phyloP scores from a whole-genome alignment of 2,797 vertebrate species.

The Falco naumanni region DNA sequence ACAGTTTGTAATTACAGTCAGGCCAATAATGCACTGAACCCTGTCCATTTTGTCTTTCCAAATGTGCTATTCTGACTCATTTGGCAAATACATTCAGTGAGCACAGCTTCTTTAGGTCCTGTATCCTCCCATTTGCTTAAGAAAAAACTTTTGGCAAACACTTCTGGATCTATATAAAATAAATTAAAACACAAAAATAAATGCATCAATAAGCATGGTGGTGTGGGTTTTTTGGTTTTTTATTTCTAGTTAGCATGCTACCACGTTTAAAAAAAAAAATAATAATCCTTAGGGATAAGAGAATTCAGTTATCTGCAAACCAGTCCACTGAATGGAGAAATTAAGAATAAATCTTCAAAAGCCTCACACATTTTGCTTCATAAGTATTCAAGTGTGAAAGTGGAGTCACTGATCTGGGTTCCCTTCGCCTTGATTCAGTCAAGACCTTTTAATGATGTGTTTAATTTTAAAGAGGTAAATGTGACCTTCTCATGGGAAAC shows the following conservation, averaged over 20 bases:
- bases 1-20: background rate
- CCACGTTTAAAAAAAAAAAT: background rate
- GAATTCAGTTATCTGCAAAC: background rate
- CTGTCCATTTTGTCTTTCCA: background rate
- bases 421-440: background rate
- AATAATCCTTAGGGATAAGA: background rate
- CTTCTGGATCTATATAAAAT: background rate
- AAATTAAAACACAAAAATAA: background rate
- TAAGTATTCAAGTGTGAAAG: slow-evolving; percentile 23
- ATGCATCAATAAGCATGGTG: background rate
- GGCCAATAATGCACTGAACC: background rate
- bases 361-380: background rate
- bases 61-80: background rate
- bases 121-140: background rate
- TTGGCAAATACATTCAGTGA: background rate
- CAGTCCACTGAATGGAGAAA: background rate
- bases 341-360: background rate
- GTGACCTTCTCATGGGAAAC: background rate
- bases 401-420: background rate
- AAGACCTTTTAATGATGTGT: slow-evolving; percentile 29
- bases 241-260: background rate
- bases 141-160: background rate
- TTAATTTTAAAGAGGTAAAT: slow-evolving; percentile 45
- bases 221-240: background rate
- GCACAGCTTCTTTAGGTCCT: background rate